These are phyloP conservation scores for Channa striata DNA, from an alignment of 2,797 vertebrate species.

Conservation along the genomic window DNA sequence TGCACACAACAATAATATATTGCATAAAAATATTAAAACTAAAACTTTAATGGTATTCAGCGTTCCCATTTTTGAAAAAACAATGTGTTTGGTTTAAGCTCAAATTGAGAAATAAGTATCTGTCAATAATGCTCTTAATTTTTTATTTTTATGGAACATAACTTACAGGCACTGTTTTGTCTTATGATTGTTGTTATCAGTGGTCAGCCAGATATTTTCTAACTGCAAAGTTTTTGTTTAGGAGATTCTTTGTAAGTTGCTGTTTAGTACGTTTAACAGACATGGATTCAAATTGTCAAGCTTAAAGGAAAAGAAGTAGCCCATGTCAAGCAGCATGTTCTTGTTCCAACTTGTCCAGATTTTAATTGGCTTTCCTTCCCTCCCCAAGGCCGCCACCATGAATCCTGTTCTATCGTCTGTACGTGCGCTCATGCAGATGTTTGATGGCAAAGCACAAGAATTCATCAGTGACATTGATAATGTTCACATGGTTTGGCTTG, in stretches of 20 bases:
- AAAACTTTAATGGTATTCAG: background rate
- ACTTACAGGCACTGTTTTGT: no score
- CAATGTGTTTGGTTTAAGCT: no score
- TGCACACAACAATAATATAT: background rate
- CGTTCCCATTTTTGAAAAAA: no score
- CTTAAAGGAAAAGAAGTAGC: background rate
- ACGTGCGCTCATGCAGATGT: constrained; percentile 80
- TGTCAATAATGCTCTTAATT: no score
- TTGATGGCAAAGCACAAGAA: constrained; percentile 82
- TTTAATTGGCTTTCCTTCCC: constrained; percentile 3
- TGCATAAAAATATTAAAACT: background rate
- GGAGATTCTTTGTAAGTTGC: background rate
- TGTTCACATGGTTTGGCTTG: constrained; percentile 91
- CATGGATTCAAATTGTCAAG: background rate
- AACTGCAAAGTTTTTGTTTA: background rate
- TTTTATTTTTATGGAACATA: no score
- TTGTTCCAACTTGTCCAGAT: background rate
- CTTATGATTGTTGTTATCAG: no score
- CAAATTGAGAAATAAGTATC: no score
- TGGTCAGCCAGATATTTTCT: background rate
- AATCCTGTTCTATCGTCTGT: constrained; percentile 77
- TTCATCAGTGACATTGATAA: constrained; percentile 84
- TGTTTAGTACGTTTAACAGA: background rate
- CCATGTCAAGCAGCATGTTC: background rate
- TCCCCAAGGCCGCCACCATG: constrained; percentile 81